Evolutionary conservation across 2,113 vertebrate species (phyloP).

Genomic region (Thunnus thynnus): DNA sequence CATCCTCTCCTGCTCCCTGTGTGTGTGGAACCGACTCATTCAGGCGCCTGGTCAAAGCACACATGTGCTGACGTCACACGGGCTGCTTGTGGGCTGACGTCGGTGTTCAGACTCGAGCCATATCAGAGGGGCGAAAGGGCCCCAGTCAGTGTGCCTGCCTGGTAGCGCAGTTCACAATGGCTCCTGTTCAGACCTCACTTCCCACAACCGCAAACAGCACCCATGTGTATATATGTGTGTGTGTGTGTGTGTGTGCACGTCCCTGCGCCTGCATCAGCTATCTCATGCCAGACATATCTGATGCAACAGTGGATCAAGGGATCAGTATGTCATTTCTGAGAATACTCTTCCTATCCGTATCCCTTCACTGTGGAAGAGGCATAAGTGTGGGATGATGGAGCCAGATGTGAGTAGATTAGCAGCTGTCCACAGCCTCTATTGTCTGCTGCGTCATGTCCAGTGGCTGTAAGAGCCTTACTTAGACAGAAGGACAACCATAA

Average conservation of each 20-base stretch:
- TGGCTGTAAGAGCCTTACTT: slow-evolving; percentile 26
- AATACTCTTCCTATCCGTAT: slow-evolving; percentile 49
- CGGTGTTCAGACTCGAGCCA: slow-evolving; percentile 60
- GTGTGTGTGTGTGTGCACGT: neutral
- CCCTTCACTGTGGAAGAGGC: slow-evolving; percentile 45
- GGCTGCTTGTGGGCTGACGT: slow-evolving; percentile 75
- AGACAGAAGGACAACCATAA: slow-evolving; percentile 2
- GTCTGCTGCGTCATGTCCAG: slow-evolving; percentile 33
- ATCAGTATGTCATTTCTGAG: slow-evolving; percentile 67
- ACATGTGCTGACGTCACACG: slow-evolving; percentile 68
- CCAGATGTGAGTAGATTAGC: slow-evolving; percentile 61
- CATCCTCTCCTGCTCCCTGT: slow-evolving; percentile 7
- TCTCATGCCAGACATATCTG: slow-evolving; percentile 70
- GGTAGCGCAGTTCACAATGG: slow-evolving; percentile 66
- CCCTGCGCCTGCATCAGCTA: slow-evolving; percentile 51
- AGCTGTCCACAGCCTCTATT: slow-evolving; percentile 42
- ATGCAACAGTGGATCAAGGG: slow-evolving; percentile 63
- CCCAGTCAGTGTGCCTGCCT: slow-evolving; percentile 59
- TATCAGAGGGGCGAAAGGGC: slow-evolving; percentile 63
- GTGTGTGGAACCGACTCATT: slow-evolving; percentile 46
- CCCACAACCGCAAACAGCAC: slow-evolving; percentile 62
- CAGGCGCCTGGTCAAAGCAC: slow-evolving; percentile 62
- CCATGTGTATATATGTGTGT: slow-evolving; percentile 18
- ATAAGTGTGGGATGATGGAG: slow-evolving; percentile 48
- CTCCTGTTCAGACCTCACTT: slow-evolving; percentile 74